Conservation (phyloP, 2,888 invertebrate genomes). For the Trachelus tabidus region DNA sequence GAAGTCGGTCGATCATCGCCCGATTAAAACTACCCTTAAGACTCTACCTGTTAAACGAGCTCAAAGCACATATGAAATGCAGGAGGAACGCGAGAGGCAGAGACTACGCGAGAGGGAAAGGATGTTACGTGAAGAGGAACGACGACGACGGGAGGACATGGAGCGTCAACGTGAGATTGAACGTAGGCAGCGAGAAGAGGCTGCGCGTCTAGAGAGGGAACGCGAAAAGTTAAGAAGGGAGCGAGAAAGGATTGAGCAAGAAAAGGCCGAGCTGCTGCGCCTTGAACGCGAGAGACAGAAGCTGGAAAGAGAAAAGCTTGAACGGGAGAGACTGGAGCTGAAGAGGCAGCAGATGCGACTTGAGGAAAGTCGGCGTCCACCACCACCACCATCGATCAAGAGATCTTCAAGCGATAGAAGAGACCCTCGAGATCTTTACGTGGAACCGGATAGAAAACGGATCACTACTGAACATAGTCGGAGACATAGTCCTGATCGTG, state of each 20-base stretch:
- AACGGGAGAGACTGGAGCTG: constrained; percentile 84
- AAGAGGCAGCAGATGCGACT: constrained; percentile 80
- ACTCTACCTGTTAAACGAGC: not conserved
- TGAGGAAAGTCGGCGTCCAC: constrained; percentile 56
- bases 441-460: constrained; percentile 59
- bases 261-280: constrained; percentile 85
- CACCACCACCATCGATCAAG: constrained; percentile 54
- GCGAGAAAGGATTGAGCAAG: constrained; percentile 87
- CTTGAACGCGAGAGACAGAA: constrained; percentile 88
- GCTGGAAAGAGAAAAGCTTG: constrained; percentile 77
- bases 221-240: constrained; percentile 85
- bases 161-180: constrained; percentile 84
- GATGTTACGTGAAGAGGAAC: constrained; percentile 82
- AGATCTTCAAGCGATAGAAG: constrained; percentile 57
- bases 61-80: constrained; percentile 24
- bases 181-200: constrained; percentile 86
- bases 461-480: constrained; percentile 56
- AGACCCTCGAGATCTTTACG: constrained; percentile 58
- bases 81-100: constrained; percentile 81
- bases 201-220: constrained; percentile 83
- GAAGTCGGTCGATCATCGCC: not conserved
- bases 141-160: constrained; percentile 82
- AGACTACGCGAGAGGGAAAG: constrained; percentile 83
- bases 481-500: constrained; percentile 56
- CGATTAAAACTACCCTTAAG: not conserved